Conservation (phyloP, 2,113 vertebrate genomes). For the Paedocypris sp. region DNA sequence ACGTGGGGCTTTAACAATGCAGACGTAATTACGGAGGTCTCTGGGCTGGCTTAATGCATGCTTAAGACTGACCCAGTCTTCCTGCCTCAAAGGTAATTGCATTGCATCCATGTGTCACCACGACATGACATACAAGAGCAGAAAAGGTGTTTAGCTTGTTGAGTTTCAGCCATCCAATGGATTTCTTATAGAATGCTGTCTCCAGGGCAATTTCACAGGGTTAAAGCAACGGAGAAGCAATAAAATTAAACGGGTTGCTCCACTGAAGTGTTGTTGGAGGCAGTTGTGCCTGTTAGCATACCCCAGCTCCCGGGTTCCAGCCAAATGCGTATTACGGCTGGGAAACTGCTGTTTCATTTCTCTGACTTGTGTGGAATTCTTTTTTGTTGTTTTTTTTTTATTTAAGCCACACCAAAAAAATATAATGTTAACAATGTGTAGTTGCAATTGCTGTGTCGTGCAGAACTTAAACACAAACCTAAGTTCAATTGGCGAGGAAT, state of each 20-base stretch:
- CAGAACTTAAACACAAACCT: too few species aligned
- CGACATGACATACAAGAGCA: neutral
- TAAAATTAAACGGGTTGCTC: neutral
- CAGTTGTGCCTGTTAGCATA: neutral
- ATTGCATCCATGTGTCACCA: conserved; percentile 33
- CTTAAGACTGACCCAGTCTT: conserved; percentile 40
- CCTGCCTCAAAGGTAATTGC: conserved; percentile 44
- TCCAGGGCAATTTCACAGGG: neutral
- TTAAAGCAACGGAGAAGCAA: neutral
- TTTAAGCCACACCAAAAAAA: too few species aligned
- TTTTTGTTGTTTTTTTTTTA: too few species aligned
- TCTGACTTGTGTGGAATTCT: too few species aligned
- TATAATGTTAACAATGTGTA: too few species aligned
- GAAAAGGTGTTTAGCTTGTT: neutral
- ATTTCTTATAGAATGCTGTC: conserved; percentile 3
- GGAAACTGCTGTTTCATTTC: too few species aligned
- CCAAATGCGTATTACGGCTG: too few species aligned
- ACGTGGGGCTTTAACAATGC: conserved; percentile 59
- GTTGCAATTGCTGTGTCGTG: too few species aligned
- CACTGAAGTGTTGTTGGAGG: neutral
- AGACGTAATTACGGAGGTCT: conserved; percentile 57
- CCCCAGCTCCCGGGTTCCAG: too few species aligned
- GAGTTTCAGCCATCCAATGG: neutral
- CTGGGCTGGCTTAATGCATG: conserved; percentile 33
- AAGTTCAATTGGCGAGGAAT: too few species aligned